Conservation (phyloP, 2,113 vertebrate genomes). For the Paracanthobrama guichenoti region DNA sequence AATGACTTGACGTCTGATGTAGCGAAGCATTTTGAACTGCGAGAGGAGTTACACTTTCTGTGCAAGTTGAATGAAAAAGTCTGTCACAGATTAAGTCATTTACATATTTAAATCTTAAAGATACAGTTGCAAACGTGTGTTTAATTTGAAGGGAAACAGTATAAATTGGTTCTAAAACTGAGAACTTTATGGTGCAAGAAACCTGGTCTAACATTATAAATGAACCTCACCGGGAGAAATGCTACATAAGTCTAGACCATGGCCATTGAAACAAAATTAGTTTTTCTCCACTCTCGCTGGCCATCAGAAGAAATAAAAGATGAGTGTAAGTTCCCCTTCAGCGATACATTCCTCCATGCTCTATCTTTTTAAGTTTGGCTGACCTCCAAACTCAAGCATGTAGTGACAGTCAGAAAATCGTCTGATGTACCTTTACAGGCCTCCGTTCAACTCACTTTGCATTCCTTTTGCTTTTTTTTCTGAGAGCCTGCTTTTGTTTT, state of each 20-base stretch:
- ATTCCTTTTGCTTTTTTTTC: conserved; percentile 13
- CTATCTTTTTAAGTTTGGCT: conserved; percentile 3
- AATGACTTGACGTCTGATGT: too few species aligned
- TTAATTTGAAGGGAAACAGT: not conserved
- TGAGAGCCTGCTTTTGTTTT: conserved; percentile 8
- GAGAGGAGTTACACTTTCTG: too few species aligned
- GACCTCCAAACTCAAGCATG: conserved; percentile 25
- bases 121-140: too few species aligned
- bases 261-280: not conserved
- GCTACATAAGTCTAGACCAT: not conserved
- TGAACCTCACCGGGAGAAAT: not conserved
- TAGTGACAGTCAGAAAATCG: conserved; percentile 27
- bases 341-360: not conserved
- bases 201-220: not conserved
- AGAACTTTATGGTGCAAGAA: not conserved
- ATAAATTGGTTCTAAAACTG: not conserved
- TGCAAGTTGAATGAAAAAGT: too few species aligned
- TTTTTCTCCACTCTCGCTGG: not conserved
- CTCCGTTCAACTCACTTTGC: conserved; percentile 6
- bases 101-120: too few species aligned
- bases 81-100: too few species aligned
- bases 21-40: too few species aligned
- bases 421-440: conserved; percentile 4
- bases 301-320: conserved; percentile 7
- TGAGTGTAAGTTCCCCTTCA: not conserved